Conservation (phyloP, 2,888 invertebrate species). For the Pyrrhosoma nymphula region DNA sequence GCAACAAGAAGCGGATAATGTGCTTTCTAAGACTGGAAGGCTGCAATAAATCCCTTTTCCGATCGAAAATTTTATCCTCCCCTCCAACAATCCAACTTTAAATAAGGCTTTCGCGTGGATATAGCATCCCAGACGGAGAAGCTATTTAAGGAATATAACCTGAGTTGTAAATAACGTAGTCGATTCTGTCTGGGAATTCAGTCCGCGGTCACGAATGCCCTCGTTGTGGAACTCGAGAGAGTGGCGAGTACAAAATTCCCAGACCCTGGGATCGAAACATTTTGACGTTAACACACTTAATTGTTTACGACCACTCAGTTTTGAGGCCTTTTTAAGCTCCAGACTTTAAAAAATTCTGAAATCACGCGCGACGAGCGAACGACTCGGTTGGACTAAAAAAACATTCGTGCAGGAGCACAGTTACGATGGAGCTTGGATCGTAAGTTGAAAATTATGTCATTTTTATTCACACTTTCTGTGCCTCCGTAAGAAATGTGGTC, state of each 20-base stretch:
- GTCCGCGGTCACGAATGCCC: slow-evolving; percentile 2
- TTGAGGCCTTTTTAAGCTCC: neutral
- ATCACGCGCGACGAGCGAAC: neutral
- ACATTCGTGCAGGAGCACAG: neutral
- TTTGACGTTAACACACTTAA: neutral
- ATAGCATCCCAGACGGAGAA: slow-evolving; percentile 1
- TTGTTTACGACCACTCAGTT: neutral
- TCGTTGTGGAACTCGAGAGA: neutral
- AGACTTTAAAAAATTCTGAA: neutral
- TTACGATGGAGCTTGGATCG: neutral
- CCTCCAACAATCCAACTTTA: neutral
- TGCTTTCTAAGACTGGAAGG: neutral
- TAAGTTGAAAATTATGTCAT: neutral
- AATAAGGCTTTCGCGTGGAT: neutral
- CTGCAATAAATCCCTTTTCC: neutral
- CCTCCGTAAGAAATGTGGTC: no score
- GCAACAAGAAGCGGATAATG: no score
- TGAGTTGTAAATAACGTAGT: neutral
- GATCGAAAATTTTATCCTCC: neutral
- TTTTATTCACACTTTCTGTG: no score
- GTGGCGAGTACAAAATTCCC: neutral
- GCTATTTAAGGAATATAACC: neutral
- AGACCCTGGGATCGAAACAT: neutral
- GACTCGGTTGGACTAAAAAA: neutral
- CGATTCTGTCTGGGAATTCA: slow-evolving; percentile 24